Conservation (phyloP, 2,888 invertebrate species). For the Anodontia alba region DNA sequence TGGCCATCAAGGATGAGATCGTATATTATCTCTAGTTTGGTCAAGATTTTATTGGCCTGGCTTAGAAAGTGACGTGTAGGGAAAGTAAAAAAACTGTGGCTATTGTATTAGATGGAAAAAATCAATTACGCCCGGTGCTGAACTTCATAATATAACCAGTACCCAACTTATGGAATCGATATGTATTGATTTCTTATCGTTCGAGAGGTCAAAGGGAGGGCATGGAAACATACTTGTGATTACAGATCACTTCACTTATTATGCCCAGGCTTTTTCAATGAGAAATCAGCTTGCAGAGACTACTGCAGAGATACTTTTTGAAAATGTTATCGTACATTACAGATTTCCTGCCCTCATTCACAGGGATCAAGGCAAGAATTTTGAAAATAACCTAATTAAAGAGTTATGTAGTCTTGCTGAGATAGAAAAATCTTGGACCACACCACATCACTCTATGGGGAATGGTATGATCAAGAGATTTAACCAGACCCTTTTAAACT, state of each 20-base stretch:
- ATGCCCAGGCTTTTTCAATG: constrained; percentile 33
- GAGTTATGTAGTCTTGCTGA: constrained; percentile 37
- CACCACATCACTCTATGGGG: constrained; percentile 33
- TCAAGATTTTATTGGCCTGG: no score
- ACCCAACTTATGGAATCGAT: constrained; percentile 29
- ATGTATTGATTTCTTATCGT: constrained; percentile 30
- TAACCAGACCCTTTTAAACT: constrained; percentile 36
- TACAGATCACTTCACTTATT: no score
- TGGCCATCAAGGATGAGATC: constrained; percentile 22
- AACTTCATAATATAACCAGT: constrained; percentile 20
- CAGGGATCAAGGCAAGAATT: constrained; percentile 32
- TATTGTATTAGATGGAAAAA: constrained; percentile 16
- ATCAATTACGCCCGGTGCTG: not conserved
- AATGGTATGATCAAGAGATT: constrained; percentile 44
- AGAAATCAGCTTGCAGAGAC: constrained; percentile 41
- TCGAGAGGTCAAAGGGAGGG: no score
- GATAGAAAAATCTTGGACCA: constrained; percentile 44
- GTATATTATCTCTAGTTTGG: constrained; percentile 21
- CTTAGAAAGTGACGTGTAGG: constrained; percentile 18
- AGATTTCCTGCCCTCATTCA: not conserved
- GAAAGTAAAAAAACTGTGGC: constrained; percentile 4
- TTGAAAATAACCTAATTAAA: constrained; percentile 33
- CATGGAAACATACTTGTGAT: no score
- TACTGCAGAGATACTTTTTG: constrained; percentile 24
- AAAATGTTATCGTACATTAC: not conserved